Evolutionary conservation across 2,888 invertebrate species (phyloP).

Genomic region (Chloromyia formosa): DNA sequence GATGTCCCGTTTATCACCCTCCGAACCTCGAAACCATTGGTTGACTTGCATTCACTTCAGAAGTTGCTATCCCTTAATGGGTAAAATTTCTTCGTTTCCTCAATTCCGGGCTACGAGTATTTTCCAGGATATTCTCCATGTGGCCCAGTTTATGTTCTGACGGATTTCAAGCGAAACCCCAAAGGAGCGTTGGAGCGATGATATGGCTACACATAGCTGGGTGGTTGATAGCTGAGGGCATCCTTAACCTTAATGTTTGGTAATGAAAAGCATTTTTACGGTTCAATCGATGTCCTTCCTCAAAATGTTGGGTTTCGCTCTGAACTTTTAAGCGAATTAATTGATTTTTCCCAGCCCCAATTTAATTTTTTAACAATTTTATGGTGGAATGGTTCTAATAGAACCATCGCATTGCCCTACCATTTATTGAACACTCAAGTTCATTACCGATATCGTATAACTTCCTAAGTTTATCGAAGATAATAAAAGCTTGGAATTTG

Average conservation of each 20-base stretch:
- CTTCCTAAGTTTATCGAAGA: too few species aligned
- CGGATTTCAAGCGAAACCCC: too few species aligned
- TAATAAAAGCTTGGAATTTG: too few species aligned
- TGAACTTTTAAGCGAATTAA: neutral
- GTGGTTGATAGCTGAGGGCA: too few species aligned
- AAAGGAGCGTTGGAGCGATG: too few species aligned
- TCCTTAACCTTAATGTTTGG: neutral
- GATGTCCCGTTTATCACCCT: neutral
- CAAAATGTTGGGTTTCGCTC: neutral
- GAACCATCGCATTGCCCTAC: too few species aligned
- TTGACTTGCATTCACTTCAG: neutral
- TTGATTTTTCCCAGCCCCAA: conserved; percentile 1
- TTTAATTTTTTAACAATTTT: too few species aligned
- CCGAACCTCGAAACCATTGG: neutral
- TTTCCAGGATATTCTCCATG: neutral
- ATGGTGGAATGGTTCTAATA: too few species aligned
- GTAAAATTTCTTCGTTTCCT: too few species aligned
- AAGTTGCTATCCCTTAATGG: neutral
- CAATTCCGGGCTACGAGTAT: neutral
- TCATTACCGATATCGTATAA: too few species aligned
- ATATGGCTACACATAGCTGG: too few species aligned
- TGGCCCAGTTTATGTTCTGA: neutral
- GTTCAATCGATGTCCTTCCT: conserved; percentile 10
- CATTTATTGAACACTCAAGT: too few species aligned
- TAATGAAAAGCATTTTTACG: neutral